A percentile compares a stretch with the other conserved stretches of the same genome.
Evolutionary conservation across 2,888 invertebrate species (phyloP).

Genomic region (Leptura quadrifasciata): DNA sequence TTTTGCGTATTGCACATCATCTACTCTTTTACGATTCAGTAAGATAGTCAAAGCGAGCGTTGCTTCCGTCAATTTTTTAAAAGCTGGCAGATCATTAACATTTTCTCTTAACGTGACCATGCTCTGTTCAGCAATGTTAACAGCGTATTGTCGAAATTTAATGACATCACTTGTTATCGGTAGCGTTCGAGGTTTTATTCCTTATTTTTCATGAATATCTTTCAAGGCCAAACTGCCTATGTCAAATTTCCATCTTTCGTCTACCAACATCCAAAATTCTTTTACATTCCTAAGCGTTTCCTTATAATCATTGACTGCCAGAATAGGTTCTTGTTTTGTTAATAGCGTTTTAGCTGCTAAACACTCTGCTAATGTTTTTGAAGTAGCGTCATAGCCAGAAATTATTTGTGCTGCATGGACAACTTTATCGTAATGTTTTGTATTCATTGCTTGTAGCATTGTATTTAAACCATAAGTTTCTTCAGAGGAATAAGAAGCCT

Average conservation of each 20-base stretch:
- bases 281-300: slow-evolving; percentile 44
- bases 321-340: slow-evolving; percentile 50
- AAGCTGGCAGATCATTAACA: slow-evolving; percentile 44
- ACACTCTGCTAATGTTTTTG: slow-evolving; percentile 52
- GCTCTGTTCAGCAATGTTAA: slow-evolving; percentile 47
- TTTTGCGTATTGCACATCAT: slow-evolving; percentile 60
- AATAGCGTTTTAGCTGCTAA: slow-evolving; percentile 51
- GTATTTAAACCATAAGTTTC: slow-evolving; percentile 48
- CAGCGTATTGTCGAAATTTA: slow-evolving; percentile 53
- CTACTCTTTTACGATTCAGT: slow-evolving; percentile 59
- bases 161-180: slow-evolving; percentile 57
- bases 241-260: slow-evolving; percentile 55
- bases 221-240: slow-evolving; percentile 49
- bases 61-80: slow-evolving; percentile 57
- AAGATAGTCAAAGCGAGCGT: slow-evolving; percentile 55
- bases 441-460: slow-evolving; percentile 44
- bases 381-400: slow-evolving; percentile 49
- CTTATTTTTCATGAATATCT: slow-evolving; percentile 56
- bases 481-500: slow-evolving; percentile 52
- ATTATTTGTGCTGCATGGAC: slow-evolving; percentile 49
- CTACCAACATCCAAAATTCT: slow-evolving; percentile 49
- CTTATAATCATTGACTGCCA: slow-evolving; percentile 51
- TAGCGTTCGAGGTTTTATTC: slow-evolving; percentile 49
- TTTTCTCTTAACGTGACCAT: slow-evolving; percentile 45
- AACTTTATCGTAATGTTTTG: slow-evolving; percentile 50